phyloP scores from a whole-genome alignment of 2,113 vertebrate genomes.

The Pica pica region DNA sequence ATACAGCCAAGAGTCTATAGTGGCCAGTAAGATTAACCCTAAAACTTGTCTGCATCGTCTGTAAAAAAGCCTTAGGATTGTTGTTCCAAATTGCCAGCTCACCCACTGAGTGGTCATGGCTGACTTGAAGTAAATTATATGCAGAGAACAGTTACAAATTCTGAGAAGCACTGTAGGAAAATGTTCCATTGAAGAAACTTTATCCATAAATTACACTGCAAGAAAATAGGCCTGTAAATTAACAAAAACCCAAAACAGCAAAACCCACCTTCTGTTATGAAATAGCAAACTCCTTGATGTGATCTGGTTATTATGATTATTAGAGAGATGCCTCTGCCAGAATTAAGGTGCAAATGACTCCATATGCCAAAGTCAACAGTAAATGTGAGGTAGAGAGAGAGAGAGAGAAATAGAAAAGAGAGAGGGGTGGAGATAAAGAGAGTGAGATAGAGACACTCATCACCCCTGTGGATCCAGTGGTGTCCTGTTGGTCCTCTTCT shows the following conservation, averaged over 20 bases:
- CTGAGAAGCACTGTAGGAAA: background rate
- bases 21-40: background rate
- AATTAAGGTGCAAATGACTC: background rate
- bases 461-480: background rate
- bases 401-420: background rate
- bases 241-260: background rate
- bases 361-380: rapidly evolving
- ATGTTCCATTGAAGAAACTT: background rate
- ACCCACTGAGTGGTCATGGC: background rate
- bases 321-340: background rate
- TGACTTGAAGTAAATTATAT: background rate
- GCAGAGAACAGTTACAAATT: background rate
- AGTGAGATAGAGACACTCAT: background rate
- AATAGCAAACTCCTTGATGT: background rate
- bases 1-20: background rate
- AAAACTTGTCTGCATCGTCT: background rate
- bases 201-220: background rate
- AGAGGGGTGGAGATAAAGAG: background rate
- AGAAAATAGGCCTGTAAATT: background rate
- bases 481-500: rapidly evolving
- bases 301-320: background rate
- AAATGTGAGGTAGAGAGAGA: background rate
- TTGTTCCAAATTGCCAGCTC: background rate
- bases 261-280: background rate
- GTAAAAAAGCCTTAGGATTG: background rate